Evolutionary conservation across 2,888 invertebrate species (phyloP).

Genomic region (Catocala fraxini): DNA sequence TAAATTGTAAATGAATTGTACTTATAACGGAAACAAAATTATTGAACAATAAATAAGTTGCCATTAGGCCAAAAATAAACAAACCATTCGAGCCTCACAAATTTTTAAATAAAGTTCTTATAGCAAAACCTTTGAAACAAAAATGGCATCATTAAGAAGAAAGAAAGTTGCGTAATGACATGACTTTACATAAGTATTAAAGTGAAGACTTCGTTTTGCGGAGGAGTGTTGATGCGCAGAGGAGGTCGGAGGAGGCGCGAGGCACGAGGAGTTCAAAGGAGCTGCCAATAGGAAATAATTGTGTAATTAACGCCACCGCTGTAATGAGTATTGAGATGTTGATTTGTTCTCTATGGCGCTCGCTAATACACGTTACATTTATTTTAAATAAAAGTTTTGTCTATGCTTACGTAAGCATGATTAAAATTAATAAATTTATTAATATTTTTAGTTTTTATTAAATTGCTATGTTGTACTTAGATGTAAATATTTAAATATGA

Average conservation of each 20-base stretch:
- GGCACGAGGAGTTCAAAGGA: slow-evolving; percentile 16
- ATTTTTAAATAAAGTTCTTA: slow-evolving; percentile 9
- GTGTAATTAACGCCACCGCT: slow-evolving; percentile 18
- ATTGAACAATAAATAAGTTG: too few relatives aligned
- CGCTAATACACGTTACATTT: not conserved
- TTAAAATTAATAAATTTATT: too few relatives aligned
- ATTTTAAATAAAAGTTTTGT: too few relatives aligned
- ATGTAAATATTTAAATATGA: too few relatives aligned
- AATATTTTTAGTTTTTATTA: too few relatives aligned
- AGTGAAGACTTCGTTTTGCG: not conserved
- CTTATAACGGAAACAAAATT: too few relatives aligned
- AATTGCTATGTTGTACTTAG: too few relatives aligned
- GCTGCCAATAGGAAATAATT: slow-evolving; percentile 22
- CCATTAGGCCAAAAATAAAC: not conserved
- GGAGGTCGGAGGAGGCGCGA: not conserved
- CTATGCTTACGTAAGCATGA: too few relatives aligned
- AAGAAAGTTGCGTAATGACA: slow-evolving; percentile 13
- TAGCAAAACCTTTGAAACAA: slow-evolving; percentile 15
- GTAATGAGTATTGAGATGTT: slow-evolving; percentile 23
- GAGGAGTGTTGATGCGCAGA: not conserved
- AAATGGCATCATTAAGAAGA: slow-evolving; percentile 19
- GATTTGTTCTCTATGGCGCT: slow-evolving; percentile 17
- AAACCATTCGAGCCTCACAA: not conserved
- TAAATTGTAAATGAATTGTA: too few relatives aligned
- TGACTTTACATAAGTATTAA: slow-evolving; percentile 10